Evolutionary conservation across 2,113 vertebrate genomes (phyloP).

Genomic region (Antigone vipio): DNA sequence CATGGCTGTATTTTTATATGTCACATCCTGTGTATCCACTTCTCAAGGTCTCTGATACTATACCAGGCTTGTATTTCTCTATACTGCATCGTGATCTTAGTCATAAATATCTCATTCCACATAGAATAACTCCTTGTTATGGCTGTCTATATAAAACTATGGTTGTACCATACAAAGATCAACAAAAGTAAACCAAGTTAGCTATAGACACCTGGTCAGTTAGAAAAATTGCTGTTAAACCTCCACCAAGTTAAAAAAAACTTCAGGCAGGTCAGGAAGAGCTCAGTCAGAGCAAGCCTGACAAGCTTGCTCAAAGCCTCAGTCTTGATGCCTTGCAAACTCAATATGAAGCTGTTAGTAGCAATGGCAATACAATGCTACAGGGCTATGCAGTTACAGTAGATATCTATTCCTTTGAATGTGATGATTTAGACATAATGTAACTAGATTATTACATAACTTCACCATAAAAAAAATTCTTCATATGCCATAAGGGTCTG

Average conservation of each 20-base stretch:
- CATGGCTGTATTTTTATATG: neutral
- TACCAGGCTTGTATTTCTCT: neutral
- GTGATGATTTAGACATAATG: neutral
- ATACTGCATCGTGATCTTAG: neutral
- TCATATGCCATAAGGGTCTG: neutral
- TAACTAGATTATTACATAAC: neutral
- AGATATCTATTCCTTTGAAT: neutral
- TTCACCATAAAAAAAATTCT: neutral
- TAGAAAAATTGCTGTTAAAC: neutral
- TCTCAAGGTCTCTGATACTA: neutral
- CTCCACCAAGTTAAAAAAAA: neutral
- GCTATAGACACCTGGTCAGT: neutral
- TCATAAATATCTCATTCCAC: neutral
- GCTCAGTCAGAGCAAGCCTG: neutral
- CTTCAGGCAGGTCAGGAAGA: neutral
- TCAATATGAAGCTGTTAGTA: neutral
- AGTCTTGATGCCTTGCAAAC: neutral
- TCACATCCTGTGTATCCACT: neutral
- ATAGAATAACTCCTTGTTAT: neutral
- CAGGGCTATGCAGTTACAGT: neutral
- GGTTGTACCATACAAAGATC: neutral
- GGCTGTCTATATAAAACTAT: neutral
- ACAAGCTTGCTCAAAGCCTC: neutral
- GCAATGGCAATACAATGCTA: neutral
- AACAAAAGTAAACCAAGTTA: neutral